Evolutionary conservation across 2,888 invertebrate genomes (phyloP).

Genomic region (Stenotaenia linearis): DNA sequence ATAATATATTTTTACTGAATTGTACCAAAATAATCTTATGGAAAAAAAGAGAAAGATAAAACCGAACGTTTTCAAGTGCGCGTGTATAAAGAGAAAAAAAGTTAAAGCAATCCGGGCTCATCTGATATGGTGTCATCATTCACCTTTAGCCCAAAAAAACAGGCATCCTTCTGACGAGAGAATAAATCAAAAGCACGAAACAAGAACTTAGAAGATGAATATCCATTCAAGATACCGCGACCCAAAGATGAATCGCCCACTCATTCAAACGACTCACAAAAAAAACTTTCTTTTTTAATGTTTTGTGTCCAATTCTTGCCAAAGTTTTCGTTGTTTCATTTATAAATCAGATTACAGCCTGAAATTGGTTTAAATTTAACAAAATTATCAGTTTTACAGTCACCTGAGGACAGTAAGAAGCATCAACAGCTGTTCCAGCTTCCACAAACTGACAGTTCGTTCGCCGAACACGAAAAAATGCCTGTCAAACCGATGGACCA

Average conservation of each 20-base stretch:
- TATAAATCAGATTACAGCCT: too few relatives aligned
- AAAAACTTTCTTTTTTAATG: not conserved
- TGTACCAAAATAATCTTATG: not conserved
- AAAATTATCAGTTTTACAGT: not conserved
- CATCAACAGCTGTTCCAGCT: not conserved
- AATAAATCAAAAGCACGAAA: not conserved
- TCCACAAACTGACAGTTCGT: not conserved
- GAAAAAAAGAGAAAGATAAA: not conserved
- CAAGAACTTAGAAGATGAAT: not conserved
- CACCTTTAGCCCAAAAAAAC: not conserved
- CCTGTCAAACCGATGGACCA: not conserved
- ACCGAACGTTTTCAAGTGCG: too few relatives aligned
- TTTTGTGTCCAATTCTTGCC: not conserved
- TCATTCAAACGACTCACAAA: not conserved
- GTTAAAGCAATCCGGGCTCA: not conserved
- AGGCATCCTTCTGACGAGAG: not conserved
- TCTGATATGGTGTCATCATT: not conserved
- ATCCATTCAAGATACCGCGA: not conserved
- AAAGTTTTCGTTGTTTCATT: too few relatives aligned
- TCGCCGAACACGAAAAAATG: not conserved
- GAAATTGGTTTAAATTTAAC: too few relatives aligned
- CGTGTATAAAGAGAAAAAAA: not conserved
- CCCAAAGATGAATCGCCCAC: not conserved
- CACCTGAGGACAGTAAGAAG: not conserved
- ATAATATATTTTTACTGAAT: not conserved